Evolutionary conservation across 2,888 invertebrate species (phyloP).

Genomic region (Cremastinae sp.): DNA sequence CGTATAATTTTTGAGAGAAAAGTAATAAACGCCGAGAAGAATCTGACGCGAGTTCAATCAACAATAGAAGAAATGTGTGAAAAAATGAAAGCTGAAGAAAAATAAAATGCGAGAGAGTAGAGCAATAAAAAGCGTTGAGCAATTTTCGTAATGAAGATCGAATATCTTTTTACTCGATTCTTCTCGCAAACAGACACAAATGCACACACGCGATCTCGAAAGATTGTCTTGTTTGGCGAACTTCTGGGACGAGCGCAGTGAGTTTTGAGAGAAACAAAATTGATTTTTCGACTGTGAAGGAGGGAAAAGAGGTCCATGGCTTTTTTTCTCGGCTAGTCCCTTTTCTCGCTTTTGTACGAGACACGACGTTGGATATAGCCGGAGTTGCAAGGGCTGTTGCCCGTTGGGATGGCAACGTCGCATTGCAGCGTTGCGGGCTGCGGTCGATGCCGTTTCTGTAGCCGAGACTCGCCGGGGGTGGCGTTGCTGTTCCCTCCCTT

Average conservation of each 20-base stretch:
- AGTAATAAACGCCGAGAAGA: constrained; percentile 59
- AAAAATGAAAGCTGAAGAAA: constrained; percentile 56
- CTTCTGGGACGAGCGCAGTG: not conserved
- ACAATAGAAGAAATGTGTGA: no score
- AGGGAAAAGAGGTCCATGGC: constrained; percentile 35
- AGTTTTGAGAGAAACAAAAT: not conserved
- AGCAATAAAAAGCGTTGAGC: constrained; percentile 77
- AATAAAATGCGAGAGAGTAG: no score
- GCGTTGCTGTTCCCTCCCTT: constrained; percentile 48
- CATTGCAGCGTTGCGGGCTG: constrained; percentile 79
- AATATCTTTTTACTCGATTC: constrained; percentile 34
- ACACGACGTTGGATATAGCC: constrained; percentile 39
- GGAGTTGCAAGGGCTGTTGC: constrained; percentile 77
- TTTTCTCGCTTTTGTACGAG: constrained; percentile 15
- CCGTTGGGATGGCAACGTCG: constrained; percentile 81
- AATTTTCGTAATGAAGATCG: constrained; percentile 71
- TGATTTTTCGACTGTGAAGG: constrained; percentile 13
- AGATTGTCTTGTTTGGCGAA: no score
- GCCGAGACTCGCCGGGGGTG: constrained; percentile 53
- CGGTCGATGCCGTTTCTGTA: constrained; percentile 79
- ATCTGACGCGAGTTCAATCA: constrained; percentile 57
- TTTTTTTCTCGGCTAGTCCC: constrained; percentile 30
- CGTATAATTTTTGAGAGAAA: constrained; percentile 39
- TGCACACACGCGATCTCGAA: not conserved
- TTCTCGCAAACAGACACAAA: constrained; percentile 37